Conservation (phyloP, 2,113 vertebrate genomes). For the Coptodon bakossiorum region DNA sequence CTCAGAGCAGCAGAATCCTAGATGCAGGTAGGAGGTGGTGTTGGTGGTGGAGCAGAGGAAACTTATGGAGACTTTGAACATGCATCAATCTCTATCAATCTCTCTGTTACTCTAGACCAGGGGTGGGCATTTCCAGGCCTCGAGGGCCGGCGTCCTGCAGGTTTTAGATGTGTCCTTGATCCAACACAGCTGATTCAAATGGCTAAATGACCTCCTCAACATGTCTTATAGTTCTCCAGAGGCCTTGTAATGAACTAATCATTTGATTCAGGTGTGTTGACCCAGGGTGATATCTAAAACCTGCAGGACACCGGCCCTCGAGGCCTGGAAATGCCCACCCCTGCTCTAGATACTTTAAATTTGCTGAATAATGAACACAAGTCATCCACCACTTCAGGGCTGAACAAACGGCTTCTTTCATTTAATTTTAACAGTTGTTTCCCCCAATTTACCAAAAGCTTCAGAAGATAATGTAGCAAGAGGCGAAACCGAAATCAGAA, state of each 20-base stretch:
- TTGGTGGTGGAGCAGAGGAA: too few relatives aligned
- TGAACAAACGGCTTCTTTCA: background rate
- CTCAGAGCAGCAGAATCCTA: too few relatives aligned
- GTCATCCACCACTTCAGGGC: fast-evolving
- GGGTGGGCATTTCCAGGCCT: background rate
- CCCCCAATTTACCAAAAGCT: background rate
- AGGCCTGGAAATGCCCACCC: background rate
- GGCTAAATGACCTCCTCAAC: background rate
- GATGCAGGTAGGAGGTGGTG: too few relatives aligned
- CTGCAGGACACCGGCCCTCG: background rate
- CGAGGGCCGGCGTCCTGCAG: background rate
- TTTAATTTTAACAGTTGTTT: background rate
- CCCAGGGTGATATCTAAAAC: background rate
- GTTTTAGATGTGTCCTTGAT: background rate
- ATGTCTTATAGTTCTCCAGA: fast-evolving
- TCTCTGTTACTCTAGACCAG: too few relatives aligned
- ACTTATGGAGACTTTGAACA: too few relatives aligned
- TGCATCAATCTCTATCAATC: too few relatives aligned
- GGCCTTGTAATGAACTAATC: background rate
- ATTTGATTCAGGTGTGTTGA: background rate
- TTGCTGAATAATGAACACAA: background rate
- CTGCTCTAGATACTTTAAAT: background rate
- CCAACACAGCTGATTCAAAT: background rate
- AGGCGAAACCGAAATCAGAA: fast-evolving
- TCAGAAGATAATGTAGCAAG: background rate